These are phyloP conservation scores for Melanotaenia duboulayi DNA, from an alignment of 2,113 vertebrate genomes.

Conservation along the genomic window DNA sequence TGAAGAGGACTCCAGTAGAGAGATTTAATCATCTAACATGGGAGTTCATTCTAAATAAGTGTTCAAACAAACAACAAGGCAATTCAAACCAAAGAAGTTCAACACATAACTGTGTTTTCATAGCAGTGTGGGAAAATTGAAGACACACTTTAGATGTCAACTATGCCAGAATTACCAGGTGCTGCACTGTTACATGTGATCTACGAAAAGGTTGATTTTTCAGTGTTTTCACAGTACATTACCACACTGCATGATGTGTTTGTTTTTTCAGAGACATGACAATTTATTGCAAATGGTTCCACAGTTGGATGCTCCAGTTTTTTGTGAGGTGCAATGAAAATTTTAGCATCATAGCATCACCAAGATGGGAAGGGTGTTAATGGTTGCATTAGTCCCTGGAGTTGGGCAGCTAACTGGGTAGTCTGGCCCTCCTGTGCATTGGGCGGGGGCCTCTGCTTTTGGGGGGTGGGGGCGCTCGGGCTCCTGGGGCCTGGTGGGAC, in stretches of 20 bases:
- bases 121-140: conserved; percentile 40
- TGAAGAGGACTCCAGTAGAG: conserved; percentile 29
- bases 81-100: conserved; percentile 22
- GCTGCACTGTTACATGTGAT: neutral
- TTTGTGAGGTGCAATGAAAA: neutral
- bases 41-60: conserved; percentile 34
- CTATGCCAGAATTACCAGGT: conserved; percentile 15
- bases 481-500: no score
- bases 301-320: neutral
- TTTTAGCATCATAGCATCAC: no score
- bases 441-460: no score
- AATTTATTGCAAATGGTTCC: conserved; percentile 2
- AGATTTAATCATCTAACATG: conserved; percentile 39
- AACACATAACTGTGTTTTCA: conserved; percentile 46
- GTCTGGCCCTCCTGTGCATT: no score
- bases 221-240: conserved; percentile 22
- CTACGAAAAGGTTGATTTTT: conserved; percentile 13
- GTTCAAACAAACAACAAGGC: conserved; percentile 31
- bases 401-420: no score
- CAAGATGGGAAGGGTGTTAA: no score
- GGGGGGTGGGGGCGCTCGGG: no score
- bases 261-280: neutral
- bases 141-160: conserved; percentile 37
- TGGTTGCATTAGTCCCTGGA: no score
- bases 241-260: neutral